These are phyloP conservation scores for Synergus japonicus DNA, from an alignment of 2,888 invertebrate genomes.

Conservation along the genomic window DNA sequence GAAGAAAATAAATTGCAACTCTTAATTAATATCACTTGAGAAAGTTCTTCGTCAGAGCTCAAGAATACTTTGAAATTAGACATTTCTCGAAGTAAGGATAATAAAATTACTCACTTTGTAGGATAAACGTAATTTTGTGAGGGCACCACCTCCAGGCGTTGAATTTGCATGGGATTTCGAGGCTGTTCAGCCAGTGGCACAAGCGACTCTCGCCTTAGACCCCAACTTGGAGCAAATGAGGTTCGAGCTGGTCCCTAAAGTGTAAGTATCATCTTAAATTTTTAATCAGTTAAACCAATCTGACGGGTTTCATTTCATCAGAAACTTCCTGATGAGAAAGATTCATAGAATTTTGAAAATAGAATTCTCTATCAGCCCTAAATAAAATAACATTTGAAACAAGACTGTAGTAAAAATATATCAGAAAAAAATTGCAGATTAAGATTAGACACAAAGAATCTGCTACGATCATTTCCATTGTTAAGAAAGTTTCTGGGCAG, in stretches of 20 bases:
- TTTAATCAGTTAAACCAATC: slow-evolving; percentile 36
- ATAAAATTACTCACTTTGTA: slow-evolving; percentile 73
- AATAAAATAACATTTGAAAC: neutral
- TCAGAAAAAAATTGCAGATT: neutral
- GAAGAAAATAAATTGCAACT: neutral
- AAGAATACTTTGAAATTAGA: neutral
- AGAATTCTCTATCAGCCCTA: neutral
- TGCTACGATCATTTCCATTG: neutral
- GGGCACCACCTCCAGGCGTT: slow-evolving; percentile 96
- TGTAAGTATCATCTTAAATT: slow-evolving; percentile 83
- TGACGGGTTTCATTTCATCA: neutral
- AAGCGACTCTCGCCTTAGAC: slow-evolving; percentile 96
- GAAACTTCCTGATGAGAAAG: no score
- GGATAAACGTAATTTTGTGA: slow-evolving; percentile 98
- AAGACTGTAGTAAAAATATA: neutral
- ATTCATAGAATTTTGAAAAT: neutral
- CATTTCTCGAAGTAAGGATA: slow-evolving; percentile 5
- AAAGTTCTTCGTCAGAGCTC: neutral
- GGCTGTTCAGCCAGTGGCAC: slow-evolving; percentile 93
- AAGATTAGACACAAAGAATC: neutral
- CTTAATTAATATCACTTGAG: neutral
- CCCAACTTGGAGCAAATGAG: slow-evolving; percentile 98
- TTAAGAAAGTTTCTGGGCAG: neutral
- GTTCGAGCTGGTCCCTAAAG: slow-evolving; percentile 99
- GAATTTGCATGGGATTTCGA: slow-evolving; percentile 98